These are phyloP conservation scores for Tachypleus tridentatus DNA, from an alignment of 1,140 invertebrate genomes.

Conservation along the genomic window DNA sequence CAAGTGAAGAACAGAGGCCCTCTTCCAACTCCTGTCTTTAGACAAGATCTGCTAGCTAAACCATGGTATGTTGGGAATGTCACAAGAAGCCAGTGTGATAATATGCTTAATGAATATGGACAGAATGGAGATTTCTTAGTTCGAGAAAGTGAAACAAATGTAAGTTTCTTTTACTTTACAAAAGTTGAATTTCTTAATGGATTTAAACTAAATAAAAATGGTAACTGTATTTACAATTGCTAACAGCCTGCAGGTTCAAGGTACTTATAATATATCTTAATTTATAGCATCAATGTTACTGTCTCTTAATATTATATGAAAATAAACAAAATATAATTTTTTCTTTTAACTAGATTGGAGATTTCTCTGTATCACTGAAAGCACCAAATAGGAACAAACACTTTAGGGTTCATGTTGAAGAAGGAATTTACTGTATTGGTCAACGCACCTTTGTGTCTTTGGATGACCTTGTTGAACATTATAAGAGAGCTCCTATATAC, in stretches of 20 bases:
- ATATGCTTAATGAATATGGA: constrained; percentile 81
- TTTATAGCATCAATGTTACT: no score
- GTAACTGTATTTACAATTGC: no score
- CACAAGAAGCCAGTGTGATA: constrained; percentile 87
- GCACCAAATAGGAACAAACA: constrained; percentile 96
- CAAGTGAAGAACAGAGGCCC: no score
- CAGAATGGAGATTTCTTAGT: constrained; percentile 97
- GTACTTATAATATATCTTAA: no score
- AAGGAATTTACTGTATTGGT: constrained; percentile 87
- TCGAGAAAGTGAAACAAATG: constrained; percentile 95
- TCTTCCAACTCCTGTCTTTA: constrained; percentile 26
- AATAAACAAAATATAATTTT: neutral
- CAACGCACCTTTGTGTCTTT: constrained; percentile 92
- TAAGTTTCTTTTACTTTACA: constrained; percentile 42
- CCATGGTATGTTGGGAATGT: constrained; percentile 96
- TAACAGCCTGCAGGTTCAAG: no score
- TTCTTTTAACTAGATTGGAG: constrained; percentile 65
- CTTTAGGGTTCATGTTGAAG: constrained; percentile 94
- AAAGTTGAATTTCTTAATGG: no score
- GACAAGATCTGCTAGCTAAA: constrained; percentile 59
- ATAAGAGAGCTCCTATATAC: constrained; percentile 96
- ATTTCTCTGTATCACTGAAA: constrained; percentile 96
- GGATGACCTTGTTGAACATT: constrained; percentile 95
- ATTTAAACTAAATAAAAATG: no score
- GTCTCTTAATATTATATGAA: no score